Percentiles rank a stretch among this genome's conserved stretches.
Conservation (phyloP, 2,113 vertebrate species). For the Thunnus thynnus region DNA sequence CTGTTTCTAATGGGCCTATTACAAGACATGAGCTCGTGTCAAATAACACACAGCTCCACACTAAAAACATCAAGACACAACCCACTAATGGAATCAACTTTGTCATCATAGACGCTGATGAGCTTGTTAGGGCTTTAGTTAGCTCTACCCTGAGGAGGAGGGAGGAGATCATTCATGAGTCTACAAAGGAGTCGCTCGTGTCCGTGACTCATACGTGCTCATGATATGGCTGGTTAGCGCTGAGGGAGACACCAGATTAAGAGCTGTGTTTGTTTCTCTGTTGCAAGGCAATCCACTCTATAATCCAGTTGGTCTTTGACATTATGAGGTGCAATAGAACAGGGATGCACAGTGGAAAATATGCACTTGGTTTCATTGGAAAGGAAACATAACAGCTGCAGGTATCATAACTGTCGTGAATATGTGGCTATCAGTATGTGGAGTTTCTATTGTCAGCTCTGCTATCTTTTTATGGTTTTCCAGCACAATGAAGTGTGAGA, state of each 20-base stretch:
- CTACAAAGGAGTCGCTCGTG: conserved; percentile 52
- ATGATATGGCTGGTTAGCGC: conserved; percentile 61
- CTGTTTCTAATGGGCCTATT: conserved; percentile 65
- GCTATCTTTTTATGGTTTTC: conserved; percentile 69
- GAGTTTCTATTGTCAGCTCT: conserved; percentile 68
- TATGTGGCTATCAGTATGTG: conserved; percentile 44
- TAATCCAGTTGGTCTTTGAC: conserved; percentile 19
- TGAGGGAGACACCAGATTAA: conserved; percentile 49
- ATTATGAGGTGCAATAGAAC: conserved; percentile 46
- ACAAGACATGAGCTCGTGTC: conserved; percentile 53
- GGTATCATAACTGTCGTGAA: not conserved
- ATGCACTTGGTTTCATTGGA: conserved; percentile 2
- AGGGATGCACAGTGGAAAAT: conserved; percentile 53
- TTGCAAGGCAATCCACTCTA: conserved; percentile 67
- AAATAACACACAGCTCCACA: conserved; percentile 57
- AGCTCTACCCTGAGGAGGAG: conserved; percentile 58
- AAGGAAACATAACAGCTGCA: not conserved
- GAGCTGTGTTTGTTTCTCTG: conserved; percentile 70
- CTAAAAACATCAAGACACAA: conserved; percentile 59
- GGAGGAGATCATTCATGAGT: conserved; percentile 58
- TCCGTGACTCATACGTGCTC: conserved; percentile 66
- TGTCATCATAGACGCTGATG: conserved; percentile 74
- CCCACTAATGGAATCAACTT: conserved; percentile 71
- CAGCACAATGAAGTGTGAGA: conserved; percentile 49
- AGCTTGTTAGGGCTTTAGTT: conserved; percentile 61